Percentiles rank a stretch among this genome's conserved stretches.
Conservation (phyloP, 2,113 vertebrate genomes). For the Globicephala melas region DNA sequence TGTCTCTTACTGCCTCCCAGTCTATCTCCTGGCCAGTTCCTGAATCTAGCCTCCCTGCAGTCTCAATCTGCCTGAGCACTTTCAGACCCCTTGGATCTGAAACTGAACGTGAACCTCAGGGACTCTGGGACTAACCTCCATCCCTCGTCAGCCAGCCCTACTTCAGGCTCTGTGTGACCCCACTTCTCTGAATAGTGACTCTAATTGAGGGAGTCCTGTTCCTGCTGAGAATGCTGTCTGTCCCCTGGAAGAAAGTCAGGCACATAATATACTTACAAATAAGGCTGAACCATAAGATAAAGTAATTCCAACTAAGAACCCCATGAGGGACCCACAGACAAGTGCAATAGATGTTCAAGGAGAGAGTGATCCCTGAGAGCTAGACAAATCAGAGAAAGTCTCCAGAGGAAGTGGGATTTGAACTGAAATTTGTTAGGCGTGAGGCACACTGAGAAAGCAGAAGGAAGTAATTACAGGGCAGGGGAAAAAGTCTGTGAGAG, state of each 20-base stretch:
- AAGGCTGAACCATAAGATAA: not conserved
- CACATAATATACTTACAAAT: not conserved
- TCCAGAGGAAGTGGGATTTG: not conserved
- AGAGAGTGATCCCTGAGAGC: not conserved
- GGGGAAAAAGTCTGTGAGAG: not conserved
- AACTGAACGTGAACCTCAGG: not conserved
- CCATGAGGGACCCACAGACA: not conserved
- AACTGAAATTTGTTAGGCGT: not conserved
- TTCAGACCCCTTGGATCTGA: not conserved
- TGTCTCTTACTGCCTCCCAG: not conserved
- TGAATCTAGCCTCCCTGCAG: not conserved
- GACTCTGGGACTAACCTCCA: not conserved
- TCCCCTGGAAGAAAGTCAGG: not conserved
- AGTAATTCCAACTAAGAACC: not conserved
- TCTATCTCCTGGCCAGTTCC: not conserved
- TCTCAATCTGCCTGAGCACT: not conserved
- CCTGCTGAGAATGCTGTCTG: not conserved
- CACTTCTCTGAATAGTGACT: not conserved
- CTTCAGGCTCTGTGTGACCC: not conserved
- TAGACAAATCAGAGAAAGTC: not conserved
- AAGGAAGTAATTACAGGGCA: not conserved
- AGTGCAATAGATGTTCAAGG: not conserved
- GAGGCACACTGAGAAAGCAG: not conserved
- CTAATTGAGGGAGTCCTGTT: not conserved
- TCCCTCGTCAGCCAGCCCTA: not conserved